Base-by-base conservation (phyloP, 2,888 invertebrate genomes). In the Drosophila fungiperda region DNA sequence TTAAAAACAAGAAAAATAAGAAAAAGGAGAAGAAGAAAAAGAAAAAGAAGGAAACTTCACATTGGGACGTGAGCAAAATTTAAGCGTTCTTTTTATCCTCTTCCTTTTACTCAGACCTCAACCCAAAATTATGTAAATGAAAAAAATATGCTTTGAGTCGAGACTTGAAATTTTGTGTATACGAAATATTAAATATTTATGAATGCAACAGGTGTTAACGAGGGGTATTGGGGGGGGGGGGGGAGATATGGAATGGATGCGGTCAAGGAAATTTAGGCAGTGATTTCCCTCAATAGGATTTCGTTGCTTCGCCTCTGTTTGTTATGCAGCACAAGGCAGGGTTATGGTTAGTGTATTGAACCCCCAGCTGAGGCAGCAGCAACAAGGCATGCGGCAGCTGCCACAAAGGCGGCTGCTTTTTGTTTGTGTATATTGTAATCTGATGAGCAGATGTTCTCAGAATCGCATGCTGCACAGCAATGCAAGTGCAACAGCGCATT, bases 141-240 rank as follows among this genome's bases (percentile, higher is more conserved):
- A 3, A 20, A 20, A 45, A 54, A 55, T 29, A 26, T 54, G 49
- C 42, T 42, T 52, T 11, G 11, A 38, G 53, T 23, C 26, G 50
- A 32, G 67, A 38, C 50, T 55, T 45, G 32, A 62, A 71, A 49
- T 52, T 63, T 63, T 57, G 54, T 52, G 15, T 38, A 38, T 68
- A 33, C 48, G 45, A 45, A 42, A 26, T 54, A 54, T 54, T 26
- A 59, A 66, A 65, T 85, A 77, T 83, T 85, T 89, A 87, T 89
- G 77, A 78, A 89, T 89, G 85, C 85, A 89, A 84, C 85, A 84
- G 76, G 89, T 85, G 85, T 82, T 77, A 71, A 7, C 32, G n/a
- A 17, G 8, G 35, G 53, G 9, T 26, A 2, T 2, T 4, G 1
- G 26, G 23, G 9, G 38, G 38, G n/a, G 3, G 29, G 7, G 26